These are phyloP conservation scores for Griposia aprilina DNA, from an alignment of 2,888 invertebrate genomes.

Conservation along the genomic window DNA sequence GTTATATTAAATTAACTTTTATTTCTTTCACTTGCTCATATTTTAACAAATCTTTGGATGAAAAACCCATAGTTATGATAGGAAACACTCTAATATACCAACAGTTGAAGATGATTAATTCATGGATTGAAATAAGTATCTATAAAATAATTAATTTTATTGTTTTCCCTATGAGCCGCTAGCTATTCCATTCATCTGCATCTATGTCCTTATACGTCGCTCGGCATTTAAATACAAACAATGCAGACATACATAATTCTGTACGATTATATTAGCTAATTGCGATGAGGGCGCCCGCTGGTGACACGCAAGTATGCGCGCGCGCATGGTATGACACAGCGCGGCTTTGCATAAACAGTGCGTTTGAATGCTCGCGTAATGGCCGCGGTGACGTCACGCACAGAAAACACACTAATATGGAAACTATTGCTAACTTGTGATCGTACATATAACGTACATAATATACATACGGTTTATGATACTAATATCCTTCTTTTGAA, in stretches of 20 bases:
- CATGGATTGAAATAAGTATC: too few relatives aligned
- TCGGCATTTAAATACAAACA: slow-evolving; percentile 54
- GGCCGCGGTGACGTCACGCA: slow-evolving; percentile 46
- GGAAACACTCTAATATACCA: neutral
- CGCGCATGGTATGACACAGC: slow-evolving; percentile 38
- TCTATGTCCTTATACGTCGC: slow-evolving; percentile 19
- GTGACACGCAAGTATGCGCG: slow-evolving; percentile 47
- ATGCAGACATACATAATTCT: slow-evolving; percentile 50
- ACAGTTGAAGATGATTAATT: neutral
- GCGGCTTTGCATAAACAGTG: slow-evolving; percentile 62
- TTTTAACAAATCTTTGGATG: neutral
- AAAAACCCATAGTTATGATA: neutral
- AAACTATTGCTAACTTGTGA: slow-evolving; percentile 51
- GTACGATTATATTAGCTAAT: slow-evolving; percentile 53
- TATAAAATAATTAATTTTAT: neutral
- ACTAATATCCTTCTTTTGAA: neutral
- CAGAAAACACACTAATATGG: slow-evolving; percentile 44
- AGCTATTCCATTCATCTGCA: slow-evolving; percentile 33
- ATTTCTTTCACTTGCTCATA: neutral
- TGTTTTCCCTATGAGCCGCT: neutral
- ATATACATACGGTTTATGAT: neutral
- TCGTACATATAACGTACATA: slow-evolving; percentile 47
- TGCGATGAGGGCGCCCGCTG: slow-evolving; percentile 48
- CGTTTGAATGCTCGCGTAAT: slow-evolving; percentile 59
- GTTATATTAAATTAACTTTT: slow-evolving; percentile 2